Base-by-base conservation (phyloP, 2,888 invertebrate genomes). In the Agrenia bidenticulata region DNA sequence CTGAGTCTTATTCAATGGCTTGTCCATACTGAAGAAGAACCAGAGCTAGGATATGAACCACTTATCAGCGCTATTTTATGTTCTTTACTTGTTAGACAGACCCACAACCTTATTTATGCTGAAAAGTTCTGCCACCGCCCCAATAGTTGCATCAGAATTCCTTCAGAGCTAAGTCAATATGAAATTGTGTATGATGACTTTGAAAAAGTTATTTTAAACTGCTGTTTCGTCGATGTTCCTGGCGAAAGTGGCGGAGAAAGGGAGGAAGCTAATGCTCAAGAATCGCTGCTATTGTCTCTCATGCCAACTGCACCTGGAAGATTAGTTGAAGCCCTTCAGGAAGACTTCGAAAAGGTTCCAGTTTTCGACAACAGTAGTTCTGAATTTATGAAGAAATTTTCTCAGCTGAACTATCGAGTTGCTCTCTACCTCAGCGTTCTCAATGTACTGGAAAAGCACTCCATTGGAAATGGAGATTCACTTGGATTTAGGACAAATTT, bases 31-130 rank as follows among this genome's bases (percentile, higher is more conserved):
- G 23, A 26, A 13, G 1, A 41, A 0, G 54, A 54, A 15, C 23
- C 42, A 1, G 23, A 27, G 19, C 49, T 64, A 19, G 64, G 54
- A 39, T 41, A 51, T 17, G 66, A 66, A 42, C 55, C 53, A 11
- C 58, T 73, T 11, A 61, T 71, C 15, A 66, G 71, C 15, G 50
- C 63, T 17, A 21, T 74, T 17, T 49, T 73, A 56, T 67, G 61
- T 32, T 72, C 70, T 7, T 59, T 74, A 23, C 21, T 73, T 19
- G 70, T 74, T 2, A 63, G 69, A 17, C 64, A 70, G 60, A 67
- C 70, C 15, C 64, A 70, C 50, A 51, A 59, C 19, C 51, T 74
- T 2, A 45, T 73, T 19, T 49, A 63, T n/a, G 39, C 61, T 15
- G 71, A 73, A 56, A 39, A 24, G 11, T 24, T 26, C 23, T 24